Evolutionary conservation across 2,888 invertebrate species (phyloP).

Genomic region (Nezara viridula): DNA sequence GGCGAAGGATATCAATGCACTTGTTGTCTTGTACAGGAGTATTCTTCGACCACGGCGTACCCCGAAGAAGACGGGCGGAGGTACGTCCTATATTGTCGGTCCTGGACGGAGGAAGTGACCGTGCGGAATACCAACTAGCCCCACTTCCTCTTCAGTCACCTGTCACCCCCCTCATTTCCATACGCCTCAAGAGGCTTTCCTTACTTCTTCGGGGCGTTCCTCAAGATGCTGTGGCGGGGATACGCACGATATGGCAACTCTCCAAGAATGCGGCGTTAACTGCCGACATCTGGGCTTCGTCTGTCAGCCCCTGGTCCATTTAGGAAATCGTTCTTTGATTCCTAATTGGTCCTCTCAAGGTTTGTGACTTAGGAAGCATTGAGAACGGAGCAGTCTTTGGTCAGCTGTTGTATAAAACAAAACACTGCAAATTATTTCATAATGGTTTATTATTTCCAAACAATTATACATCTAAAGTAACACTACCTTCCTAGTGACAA

Average conservation of each 20-base stretch:
- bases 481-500: no score
- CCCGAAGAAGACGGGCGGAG: neutral
- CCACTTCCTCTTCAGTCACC: neutral
- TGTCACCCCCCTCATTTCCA: slow-evolving; percentile 7
- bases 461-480: no score
- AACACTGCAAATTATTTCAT: no score
- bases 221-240: no score
- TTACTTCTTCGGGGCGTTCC: slow-evolving; percentile 7
- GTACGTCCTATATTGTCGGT: neutral
- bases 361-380: neutral
- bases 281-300: slow-evolving; percentile 1
- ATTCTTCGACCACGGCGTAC: neutral
- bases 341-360: neutral
- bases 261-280: slow-evolving; percentile 34
- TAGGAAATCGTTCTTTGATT: neutral
- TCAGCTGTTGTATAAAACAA: no score
- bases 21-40: no score
- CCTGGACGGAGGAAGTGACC: neutral
- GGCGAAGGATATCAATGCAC: no score
- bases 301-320: neutral
- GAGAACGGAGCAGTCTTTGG: neutral
- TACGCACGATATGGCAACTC: neutral
- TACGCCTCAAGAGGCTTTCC: neutral
- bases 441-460: no score
- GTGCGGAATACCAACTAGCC: neutral